Percentiles rank a stretch among this genome's conserved stretches.
These are phyloP conservation scores for Pongo abelii DNA, from an alignment of 2,113 vertebrate species.

Conservation along the genomic window DNA sequence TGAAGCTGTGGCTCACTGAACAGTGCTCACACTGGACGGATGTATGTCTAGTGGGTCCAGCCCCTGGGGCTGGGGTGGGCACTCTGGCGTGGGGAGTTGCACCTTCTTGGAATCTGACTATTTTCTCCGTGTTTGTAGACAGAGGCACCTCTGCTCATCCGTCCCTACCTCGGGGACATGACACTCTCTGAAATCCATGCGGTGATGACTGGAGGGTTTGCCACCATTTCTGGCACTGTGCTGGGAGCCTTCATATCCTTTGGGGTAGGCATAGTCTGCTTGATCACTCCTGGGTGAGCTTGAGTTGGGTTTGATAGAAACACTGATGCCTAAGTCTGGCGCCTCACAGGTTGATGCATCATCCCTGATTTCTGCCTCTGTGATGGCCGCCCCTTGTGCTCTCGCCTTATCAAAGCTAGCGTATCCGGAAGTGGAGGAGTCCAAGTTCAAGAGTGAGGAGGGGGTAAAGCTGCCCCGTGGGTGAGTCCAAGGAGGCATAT, in stretches of 20 bases:
- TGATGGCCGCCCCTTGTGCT: slow-evolving; percentile 97
- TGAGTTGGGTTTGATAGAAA: neutral
- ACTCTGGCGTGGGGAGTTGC: too few relatives aligned
- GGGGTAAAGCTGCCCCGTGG: slow-evolving; percentile 79
- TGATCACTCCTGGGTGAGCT: neutral
- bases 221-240: slow-evolving; percentile 95
- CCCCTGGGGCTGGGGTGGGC: neutral
- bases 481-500: slow-evolving; percentile 74
- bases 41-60: neutral
- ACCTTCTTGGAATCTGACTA: neutral
- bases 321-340: rapidly evolving
- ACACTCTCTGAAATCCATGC: slow-evolving; percentile 95
- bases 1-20: neutral
- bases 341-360: slow-evolving; percentile 89
- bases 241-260: slow-evolving; percentile 96
- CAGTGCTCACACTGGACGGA: neutral
- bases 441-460: slow-evolving; percentile 86
- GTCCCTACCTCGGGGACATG: slow-evolving; percentile 93
- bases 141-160: slow-evolving; percentile 93
- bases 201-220: slow-evolving; percentile 95
- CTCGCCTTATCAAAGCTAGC: slow-evolving; percentile 93
- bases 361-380: slow-evolving; percentile 93
- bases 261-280: slow-evolving; percentile 85
- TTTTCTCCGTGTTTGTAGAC: slow-evolving; percentile 82
- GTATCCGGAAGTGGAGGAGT: slow-evolving; percentile 94